Evolutionary conservation across 30 jellyfish, hydroid and myxozoan species (phyloP), one percentile per base, ranked within the genome.

Genomic region (Hydractinia echinata): DNA sequence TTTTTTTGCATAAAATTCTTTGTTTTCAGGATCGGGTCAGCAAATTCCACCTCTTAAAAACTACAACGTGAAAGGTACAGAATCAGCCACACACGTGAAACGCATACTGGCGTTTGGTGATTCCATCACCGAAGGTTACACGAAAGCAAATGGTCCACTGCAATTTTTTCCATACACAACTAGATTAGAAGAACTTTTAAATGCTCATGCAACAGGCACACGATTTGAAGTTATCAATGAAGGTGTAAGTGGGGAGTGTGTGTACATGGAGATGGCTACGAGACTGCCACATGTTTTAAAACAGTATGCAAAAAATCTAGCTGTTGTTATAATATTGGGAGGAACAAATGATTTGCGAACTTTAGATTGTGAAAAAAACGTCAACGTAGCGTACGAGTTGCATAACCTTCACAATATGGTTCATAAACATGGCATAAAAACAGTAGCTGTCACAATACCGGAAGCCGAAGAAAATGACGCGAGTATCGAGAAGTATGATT

Each of bases 221-320:
- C 81, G 76, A 4, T 72, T 53, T 61, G 90, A 72, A 64, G 83
- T 91, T 51, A 54, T 82, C 4, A 91, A 88, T 70, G 83, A 62
- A 77, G 97, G 97, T 21, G 77, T 86, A 39, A 86, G 97, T 66
- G 96, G 97, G 4, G 96, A 91, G 72, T 66, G 85, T n/a, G 97
- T 87, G 19, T 73, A 67, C 55, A 87, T 84, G 62, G 96, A 91
- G 64, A 91, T 91, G 97, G 62, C 73, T 4, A 44, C 72, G 18
- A 55, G 97, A 64, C 61, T 91, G 78, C 97, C 96, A 5, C 52
- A 51, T 13, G 60, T 86, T 5, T 84, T 91, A 19, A 61, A 71
- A 10, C 50, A 61, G 5, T 76, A 67, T 76, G 39, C 48, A 11
- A 56, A 69, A 0, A 30, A 50, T 21, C 80, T 69, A 53, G 95